These are phyloP conservation scores for Cheilosia variabilis DNA, from an alignment of 2,888 invertebrate genomes.

Conservation along the genomic window DNA sequence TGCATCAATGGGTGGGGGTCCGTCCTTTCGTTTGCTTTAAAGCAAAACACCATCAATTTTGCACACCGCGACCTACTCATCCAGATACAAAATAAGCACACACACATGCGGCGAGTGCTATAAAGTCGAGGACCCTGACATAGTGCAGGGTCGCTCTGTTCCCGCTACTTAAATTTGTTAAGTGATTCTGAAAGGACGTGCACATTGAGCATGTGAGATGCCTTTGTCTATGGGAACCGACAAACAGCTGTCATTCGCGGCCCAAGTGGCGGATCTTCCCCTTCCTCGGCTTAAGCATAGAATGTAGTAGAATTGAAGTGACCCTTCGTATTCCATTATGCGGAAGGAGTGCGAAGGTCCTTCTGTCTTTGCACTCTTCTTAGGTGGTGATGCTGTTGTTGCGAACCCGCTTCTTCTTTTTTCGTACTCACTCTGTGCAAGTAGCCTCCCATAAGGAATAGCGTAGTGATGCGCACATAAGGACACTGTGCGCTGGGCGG, in stretches of 20 bases:
- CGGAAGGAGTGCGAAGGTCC: not conserved
- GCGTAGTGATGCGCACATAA: not conserved
- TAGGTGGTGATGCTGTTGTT: not conserved
- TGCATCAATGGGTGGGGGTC: slow-evolving; percentile 9
- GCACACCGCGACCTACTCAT: slow-evolving; percentile 44
- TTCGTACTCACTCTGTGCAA: not conserved
- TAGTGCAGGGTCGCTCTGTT: slow-evolving; percentile 40
- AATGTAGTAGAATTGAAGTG: slow-evolving; percentile 17
- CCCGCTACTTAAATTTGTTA: slow-evolving; percentile 56
- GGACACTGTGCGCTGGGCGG: slow-evolving; percentile 24
- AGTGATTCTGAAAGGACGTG: slow-evolving; percentile 52
- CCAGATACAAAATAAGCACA: slow-evolving; percentile 17
- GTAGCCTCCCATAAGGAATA: slow-evolving; percentile 4
- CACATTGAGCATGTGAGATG: slow-evolving; percentile 43
- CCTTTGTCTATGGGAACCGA: slow-evolving; percentile 31
- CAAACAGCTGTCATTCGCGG: slow-evolving; percentile 47
- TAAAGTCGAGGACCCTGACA: slow-evolving; percentile 40
- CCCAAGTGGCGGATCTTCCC: slow-evolving; percentile 36
- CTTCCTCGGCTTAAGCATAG: not conserved
- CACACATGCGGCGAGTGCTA: slow-evolving; percentile 1
- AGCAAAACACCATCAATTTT: slow-evolving; percentile 5
- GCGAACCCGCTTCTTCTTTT: not conserved
- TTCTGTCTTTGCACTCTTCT: slow-evolving; percentile 36
- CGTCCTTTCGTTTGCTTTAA: slow-evolving; percentile 31
- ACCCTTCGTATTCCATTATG: slow-evolving; percentile 24